A percentile compares a stretch with the other conserved stretches of the same genome.
phyloP scores from a whole-genome alignment of 2,113 vertebrate genomes.

The Daboia siamensis region DNA sequence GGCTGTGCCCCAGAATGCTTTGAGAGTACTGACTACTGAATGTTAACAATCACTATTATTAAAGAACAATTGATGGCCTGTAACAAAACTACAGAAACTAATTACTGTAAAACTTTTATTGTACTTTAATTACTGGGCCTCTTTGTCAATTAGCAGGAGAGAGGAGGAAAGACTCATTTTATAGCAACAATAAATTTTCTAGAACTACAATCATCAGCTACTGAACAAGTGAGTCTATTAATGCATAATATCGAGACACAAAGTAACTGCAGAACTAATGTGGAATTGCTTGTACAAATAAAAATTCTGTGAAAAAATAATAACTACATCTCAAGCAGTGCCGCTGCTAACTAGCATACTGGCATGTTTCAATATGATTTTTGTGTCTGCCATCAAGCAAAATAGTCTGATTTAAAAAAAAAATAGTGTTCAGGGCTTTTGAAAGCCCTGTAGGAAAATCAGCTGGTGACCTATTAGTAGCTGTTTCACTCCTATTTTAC shows the following conservation, averaged over 20 bases:
- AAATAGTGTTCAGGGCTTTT: neutral
- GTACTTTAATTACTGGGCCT: constrained; percentile 81
- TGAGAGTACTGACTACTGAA: constrained; percentile 72
- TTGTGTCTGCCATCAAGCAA: constrained; percentile 18
- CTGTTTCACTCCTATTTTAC: neutral
- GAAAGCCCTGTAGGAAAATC: neutral
- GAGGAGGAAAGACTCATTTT: constrained; percentile 68
- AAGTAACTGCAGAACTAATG: constrained; percentile 54
- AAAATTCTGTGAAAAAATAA: constrained; percentile 47
- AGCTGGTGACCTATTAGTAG: neutral
- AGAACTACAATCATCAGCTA: constrained; percentile 55
- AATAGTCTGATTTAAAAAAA: neutral
- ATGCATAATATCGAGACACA: constrained; percentile 58
- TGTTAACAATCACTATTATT: constrained; percentile 81
- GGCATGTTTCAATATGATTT: constrained; percentile 21
- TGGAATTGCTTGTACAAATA: constrained; percentile 41
- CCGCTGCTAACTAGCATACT: neutral
- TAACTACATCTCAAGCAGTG: neutral
- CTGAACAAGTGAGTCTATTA: constrained; percentile 62
- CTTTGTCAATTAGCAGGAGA: constrained; percentile 75
- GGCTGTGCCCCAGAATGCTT: constrained; percentile 77
- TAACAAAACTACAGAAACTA: constrained; percentile 76
- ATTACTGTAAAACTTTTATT: constrained; percentile 75
- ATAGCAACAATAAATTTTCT: constrained; percentile 69
- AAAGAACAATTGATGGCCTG: constrained; percentile 83